Conservation (phyloP, 2,888 invertebrate genomes). For the Andricus curvator region DNA sequence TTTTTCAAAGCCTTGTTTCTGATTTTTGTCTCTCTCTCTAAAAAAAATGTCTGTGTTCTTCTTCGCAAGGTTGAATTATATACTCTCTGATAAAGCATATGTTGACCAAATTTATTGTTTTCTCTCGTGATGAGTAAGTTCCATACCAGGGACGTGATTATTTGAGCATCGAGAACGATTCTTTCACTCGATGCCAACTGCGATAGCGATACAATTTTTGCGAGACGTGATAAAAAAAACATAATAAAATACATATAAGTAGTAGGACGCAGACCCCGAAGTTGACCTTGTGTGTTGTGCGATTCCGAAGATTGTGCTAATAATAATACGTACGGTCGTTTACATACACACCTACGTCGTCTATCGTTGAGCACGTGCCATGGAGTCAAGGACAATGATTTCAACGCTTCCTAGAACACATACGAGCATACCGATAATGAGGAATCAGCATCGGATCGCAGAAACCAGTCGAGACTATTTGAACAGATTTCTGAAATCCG, state of each 20-base stretch:
- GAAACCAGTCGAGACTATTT: background rate
- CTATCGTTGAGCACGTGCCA: conserved; percentile 48
- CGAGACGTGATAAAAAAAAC: background rate
- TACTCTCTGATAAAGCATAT: conserved; percentile 6
- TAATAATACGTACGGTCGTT: conserved; percentile 53
- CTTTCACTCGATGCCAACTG: conserved; percentile 36
- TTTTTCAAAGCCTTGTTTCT: background rate
- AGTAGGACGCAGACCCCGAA: conserved; percentile 51
- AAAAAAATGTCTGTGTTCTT: background rate
- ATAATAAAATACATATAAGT: conserved; percentile 48
- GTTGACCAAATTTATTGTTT: conserved; percentile 12
- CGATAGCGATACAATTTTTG: background rate
- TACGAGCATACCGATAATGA: conserved; percentile 30
- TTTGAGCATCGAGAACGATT: background rate
- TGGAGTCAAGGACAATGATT: conserved; percentile 42
- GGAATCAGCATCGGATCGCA: conserved; percentile 30
- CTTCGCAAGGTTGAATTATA: background rate
- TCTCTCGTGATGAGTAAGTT: conserved; percentile 21
- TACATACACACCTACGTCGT: conserved; percentile 48
- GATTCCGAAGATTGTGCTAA: conserved; percentile 54
- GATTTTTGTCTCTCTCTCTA: background rate
- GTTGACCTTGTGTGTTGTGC: conserved; percentile 53
- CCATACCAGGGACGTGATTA: background rate
- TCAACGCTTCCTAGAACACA: conserved; percentile 32
- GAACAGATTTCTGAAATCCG: background rate